Conservation (phyloP, 2,797 vertebrate species). For the Anguilla megastoma region DNA sequence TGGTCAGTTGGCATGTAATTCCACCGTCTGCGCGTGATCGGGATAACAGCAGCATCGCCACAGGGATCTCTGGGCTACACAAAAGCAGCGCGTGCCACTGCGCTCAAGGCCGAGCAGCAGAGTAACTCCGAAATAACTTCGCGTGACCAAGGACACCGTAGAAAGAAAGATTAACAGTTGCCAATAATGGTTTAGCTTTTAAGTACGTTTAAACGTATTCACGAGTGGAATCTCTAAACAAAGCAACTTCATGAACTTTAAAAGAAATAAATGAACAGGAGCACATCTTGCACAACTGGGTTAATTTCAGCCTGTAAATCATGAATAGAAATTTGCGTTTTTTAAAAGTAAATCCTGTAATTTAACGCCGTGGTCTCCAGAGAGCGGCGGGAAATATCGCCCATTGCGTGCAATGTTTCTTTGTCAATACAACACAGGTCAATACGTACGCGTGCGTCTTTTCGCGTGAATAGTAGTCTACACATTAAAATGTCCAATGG, state of each 20-base stretch:
- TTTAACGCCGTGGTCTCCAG: neutral
- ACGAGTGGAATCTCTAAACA: neutral
- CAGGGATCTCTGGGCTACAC: neutral
- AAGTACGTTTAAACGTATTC: neutral
- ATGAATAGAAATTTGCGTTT: neutral
- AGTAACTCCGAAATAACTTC: neutral
- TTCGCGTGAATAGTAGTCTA: neutral
- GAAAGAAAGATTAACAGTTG: neutral
- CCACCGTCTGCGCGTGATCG: neutral
- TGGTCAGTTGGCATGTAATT: neutral
- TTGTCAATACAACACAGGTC: neutral
- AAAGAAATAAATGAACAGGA: neutral
- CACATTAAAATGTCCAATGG: too few species aligned
- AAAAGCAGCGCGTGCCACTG: neutral
- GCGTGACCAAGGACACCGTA: neutral
- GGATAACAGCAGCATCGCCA: neutral
- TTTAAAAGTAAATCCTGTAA: neutral
- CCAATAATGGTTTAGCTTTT: neutral
- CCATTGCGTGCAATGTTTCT: neutral
- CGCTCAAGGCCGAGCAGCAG: neutral
- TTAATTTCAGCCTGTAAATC: neutral
- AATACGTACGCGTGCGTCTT: neutral
- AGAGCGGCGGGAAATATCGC: neutral
- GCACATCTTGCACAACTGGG: neutral
- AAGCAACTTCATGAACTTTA: neutral